A percentile compares a stretch with the other conserved stretches of the same genome.
Evolutionary conservation across 2,797 vertebrate genomes (phyloP).

Genomic region (Enoplosus armatus): DNA sequence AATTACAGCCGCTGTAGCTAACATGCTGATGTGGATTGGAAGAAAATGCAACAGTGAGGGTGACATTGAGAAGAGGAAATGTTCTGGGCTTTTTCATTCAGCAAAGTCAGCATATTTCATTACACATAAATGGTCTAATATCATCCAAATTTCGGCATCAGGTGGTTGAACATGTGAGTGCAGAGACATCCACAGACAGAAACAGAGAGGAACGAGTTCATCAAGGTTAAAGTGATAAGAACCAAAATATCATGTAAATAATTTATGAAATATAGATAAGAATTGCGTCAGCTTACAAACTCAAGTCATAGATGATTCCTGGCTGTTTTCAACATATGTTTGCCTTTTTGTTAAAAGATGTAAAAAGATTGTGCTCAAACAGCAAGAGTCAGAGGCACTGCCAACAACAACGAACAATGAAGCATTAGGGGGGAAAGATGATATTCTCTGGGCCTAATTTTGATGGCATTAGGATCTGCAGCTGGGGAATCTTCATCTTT

Average conservation of each 20-base stretch:
- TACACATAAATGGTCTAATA: constrained; percentile 28
- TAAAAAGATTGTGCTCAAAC: background rate
- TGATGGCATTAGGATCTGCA: constrained; percentile 14
- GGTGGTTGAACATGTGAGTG: constrained; percentile 41
- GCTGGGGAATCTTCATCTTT: background rate
- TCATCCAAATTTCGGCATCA: constrained; percentile 51
- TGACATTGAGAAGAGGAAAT: constrained; percentile 69
- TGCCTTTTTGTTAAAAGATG: background rate
- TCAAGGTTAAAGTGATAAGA: background rate
- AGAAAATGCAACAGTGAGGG: constrained; percentile 10
- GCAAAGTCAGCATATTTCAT: constrained; percentile 59
- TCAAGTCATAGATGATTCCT: background rate
- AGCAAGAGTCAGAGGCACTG: background rate
- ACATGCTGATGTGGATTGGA: constrained; percentile 1
- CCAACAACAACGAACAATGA: constrained; percentile 39
- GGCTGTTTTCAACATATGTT: background rate
- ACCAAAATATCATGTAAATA: background rate
- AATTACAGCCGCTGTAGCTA: constrained; percentile 3
- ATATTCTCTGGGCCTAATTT: constrained; percentile 2
- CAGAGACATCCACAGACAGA: constrained; percentile 23
- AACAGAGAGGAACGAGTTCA: constrained; percentile 17
- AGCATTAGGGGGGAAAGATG: background rate
- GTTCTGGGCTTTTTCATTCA: constrained; percentile 44
- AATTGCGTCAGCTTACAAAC: background rate
- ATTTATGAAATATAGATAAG: background rate